phyloP scores from a whole-genome alignment of 2,113 vertebrate genomes.

The Haliaeetus leucogaster region DNA sequence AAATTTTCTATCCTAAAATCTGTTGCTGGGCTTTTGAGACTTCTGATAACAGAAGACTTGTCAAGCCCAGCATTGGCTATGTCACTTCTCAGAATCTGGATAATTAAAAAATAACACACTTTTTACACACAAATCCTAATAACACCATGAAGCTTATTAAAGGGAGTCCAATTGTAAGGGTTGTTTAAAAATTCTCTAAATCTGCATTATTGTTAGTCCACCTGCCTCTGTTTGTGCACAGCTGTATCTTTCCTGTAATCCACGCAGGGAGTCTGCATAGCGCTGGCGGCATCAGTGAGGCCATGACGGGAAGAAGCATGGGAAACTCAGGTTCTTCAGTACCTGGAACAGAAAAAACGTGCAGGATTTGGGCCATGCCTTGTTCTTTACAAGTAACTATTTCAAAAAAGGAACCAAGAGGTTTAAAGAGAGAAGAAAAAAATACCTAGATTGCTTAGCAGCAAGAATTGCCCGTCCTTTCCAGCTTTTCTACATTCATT shows the following conservation, averaged over 20 bases:
- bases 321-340: background rate
- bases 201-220: background rate
- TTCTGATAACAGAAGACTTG: background rate
- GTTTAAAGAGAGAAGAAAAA: background rate
- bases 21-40: background rate
- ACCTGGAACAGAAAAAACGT: background rate
- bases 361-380: background rate
- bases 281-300: background rate
- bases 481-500: background rate
- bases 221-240: background rate
- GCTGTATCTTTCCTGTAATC: background rate
- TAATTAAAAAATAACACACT: background rate
- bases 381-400: background rate
- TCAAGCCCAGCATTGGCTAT: background rate
- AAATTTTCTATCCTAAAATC: background rate
- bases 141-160: background rate
- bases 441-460: background rate
- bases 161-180: too few species aligned
- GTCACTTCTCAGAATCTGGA: background rate
- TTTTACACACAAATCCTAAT: background rate
- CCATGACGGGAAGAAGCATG: background rate
- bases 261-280: background rate
- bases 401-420: background rate
- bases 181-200: background rate
- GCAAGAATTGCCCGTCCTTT: background rate